A percentile compares a stretch with the other conserved stretches of the same genome.
Evolutionary conservation across 1,140 invertebrate species (phyloP).

Genomic region (Pentalonia nigronervosa): DNA sequence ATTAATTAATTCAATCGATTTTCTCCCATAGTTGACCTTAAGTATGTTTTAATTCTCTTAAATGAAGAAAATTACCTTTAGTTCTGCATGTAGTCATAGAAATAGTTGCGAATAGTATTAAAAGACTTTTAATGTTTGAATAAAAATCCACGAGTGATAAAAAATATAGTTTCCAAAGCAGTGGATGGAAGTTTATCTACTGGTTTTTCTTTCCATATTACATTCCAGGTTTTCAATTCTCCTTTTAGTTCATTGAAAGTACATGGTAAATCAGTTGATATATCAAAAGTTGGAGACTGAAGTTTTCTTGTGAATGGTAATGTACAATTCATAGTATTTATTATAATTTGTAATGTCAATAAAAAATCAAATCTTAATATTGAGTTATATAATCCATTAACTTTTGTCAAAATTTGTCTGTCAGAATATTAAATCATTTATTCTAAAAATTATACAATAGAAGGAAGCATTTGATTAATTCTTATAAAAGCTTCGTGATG

Average conservation of each 20-base stretch:
- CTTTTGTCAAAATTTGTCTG: not conserved
- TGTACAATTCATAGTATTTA: not conserved
- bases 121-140: not conserved
- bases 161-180: not conserved
- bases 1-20: not conserved
- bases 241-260: not conserved
- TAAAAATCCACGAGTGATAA: not conserved
- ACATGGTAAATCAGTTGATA: not conserved
- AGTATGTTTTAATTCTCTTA: not conserved
- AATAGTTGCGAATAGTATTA: not conserved
- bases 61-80: not conserved
- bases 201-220: not conserved
- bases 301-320: not conserved
- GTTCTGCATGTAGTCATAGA: not conserved
- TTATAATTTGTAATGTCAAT: not conserved
- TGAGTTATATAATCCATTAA: constrained; percentile 9
- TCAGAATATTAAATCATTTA: not conserved
- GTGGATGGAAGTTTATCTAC: not conserved
- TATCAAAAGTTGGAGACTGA: not conserved
- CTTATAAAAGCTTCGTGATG: too few species aligned
- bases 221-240: too few species aligned
- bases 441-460: too few species aligned
- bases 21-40: not conserved
- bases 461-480: too few species aligned
- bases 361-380: not conserved